Base-by-base conservation (phyloP, 1,140 invertebrate species). In the Triops longicaudatus region DNA sequence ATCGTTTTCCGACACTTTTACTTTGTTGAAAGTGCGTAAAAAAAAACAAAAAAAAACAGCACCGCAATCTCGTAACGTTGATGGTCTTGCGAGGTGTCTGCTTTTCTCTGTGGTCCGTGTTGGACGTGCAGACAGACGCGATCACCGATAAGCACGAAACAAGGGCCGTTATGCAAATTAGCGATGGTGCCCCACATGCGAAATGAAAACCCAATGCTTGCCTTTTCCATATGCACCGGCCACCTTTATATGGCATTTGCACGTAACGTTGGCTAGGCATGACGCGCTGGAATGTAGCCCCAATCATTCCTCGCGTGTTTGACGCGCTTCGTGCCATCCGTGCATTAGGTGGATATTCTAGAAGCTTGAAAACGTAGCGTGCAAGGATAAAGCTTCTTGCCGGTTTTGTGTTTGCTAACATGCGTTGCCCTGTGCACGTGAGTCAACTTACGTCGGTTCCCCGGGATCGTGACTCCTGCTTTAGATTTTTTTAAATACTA, bases 161-260 rank as follows among this genome's bases (percentile, higher is more conserved):
- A 74, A 74, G 73, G 42, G 73, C 73, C 73, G 42, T 41, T 41
- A 74, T 74, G 73, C 26, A 41, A 73, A 37, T 74, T 11, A 74
- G 41, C 28, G 41, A 37, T 12, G 73, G 28, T 31, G 41, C 41
- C 73, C 41, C 73, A 41, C 41, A 41, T 74, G 73, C 73, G 73
- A 74, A 74, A 63, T 22, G n/a, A 63, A 63, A 63, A 63, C 50
- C 50, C 50, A 14, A 9, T 63, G 50, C 17, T 22, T 63, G 50
- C 50, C 50, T 22, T 63, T 17, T 14, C 50, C 22, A 3, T 63
- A 63, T 63, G 14, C 50, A 63, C 44, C 14, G 9, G 44, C 9
- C 44, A 63, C 50, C 50, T 63, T 63, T 63, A 63, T 22, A 9
- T 63, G 31, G 31, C 31, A 37, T 7, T 63, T 22, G 50, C 50